phyloP scores from a whole-genome alignment of 1,140 invertebrate genomes.

The Geopemphigus sp. region DNA sequence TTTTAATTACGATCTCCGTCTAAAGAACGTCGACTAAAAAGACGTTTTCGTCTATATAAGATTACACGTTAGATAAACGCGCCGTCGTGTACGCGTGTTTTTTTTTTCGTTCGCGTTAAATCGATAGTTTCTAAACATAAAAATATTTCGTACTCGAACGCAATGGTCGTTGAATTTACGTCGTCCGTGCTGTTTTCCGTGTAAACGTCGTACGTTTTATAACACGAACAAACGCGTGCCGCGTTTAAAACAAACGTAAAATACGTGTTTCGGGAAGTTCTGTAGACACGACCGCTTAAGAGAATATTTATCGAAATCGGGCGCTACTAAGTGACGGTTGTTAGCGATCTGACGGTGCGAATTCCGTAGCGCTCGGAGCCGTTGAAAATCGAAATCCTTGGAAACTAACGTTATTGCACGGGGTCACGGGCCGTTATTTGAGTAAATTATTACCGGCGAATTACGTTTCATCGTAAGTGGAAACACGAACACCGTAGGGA shows the following conservation, averaged over 20 bases:
- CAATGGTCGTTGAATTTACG: too few species aligned
- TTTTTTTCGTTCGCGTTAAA: too few species aligned
- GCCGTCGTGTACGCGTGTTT: too few species aligned
- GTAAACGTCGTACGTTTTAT: background rate
- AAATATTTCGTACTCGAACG: too few species aligned
- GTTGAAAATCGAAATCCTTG: slow-evolving; percentile 15
- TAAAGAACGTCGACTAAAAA: too few species aligned
- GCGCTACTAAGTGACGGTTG: background rate
- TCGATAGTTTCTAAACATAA: too few species aligned
- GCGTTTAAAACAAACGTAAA: background rate
- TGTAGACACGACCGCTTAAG: background rate
- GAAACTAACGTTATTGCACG: background rate
- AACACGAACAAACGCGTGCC: too few species aligned
- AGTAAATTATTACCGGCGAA: slow-evolving; percentile 19
- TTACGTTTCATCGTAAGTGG: slow-evolving; percentile 7
- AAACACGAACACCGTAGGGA: background rate
- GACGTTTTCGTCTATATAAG: too few species aligned
- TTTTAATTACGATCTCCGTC: too few species aligned
- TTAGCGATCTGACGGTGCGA: background rate
- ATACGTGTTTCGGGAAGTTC: too few species aligned
- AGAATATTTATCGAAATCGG: background rate
- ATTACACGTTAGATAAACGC: too few species aligned
- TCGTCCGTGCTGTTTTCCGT: slow-evolving; percentile 10
- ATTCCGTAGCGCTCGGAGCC: background rate
- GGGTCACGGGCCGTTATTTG: background rate